Evolutionary conservation across 2,888 invertebrate species (phyloP), one percentile per base, ranked within the genome.

Genomic region (Caenorhabditis macrosperma): DNA sequence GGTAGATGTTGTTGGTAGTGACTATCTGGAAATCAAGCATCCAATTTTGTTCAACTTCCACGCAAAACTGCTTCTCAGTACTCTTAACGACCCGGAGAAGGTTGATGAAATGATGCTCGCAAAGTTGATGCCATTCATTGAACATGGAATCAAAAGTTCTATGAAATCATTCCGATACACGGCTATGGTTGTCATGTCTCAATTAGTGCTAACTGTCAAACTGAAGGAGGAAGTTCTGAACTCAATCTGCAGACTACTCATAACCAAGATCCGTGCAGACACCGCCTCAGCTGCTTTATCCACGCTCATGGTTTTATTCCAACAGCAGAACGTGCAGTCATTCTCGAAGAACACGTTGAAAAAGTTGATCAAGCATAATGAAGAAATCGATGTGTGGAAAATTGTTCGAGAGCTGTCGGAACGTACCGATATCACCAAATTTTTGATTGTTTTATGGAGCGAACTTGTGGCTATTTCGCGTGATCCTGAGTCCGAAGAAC

Each of bases 31-130:
- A 28, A 24, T 66, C 1, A 84, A 83, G 22, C 69, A 95, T 10
- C 94, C 94, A 64, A 94, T 94, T 0, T 92, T 95, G 1, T 94
- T 94, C 88, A 94, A 94, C 9, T 96, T 96, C 91, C 95, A 94
- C 90, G 94, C 94, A 61, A 94, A 94, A 15, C 93, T 94, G 0
- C 92, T 94, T 0, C 93, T 95, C 38, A 95, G 95, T 3, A 93
- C 94, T 35, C 92, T 95, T 12, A 93, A 94, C 76, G 92, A 93
- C 41, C 91, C 92, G 0, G 89, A 92, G 48, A 82, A 81, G 90
- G 91, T 67, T 89, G 94, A 7, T 92, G 93, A 60, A 94, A 94
- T 90, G 91, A 93, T 95, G 67, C 91, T 96, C 17, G 82, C 89
- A 9, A 85, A 88, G 61, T 41, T 88, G 38, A 83, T 90, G 54